Evolutionary conservation across 2,888 invertebrate species (phyloP).

Genomic region (Taenaris catops): DNA sequence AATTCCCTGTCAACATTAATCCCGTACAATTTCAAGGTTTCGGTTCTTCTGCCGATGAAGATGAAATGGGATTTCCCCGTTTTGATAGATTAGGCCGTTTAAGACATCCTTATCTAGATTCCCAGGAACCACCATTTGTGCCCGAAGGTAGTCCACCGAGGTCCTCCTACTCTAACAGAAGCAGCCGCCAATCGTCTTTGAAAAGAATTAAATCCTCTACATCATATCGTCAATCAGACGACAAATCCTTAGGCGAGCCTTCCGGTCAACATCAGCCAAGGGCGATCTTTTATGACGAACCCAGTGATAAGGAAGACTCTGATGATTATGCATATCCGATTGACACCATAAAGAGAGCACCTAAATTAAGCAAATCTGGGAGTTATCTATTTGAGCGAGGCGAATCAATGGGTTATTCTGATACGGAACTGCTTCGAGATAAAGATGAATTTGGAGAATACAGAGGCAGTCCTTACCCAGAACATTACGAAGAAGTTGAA

Average conservation of each 20-base stretch:
- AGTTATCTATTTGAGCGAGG: slow-evolving; percentile 65
- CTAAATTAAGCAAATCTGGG: slow-evolving; percentile 61
- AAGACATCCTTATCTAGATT: slow-evolving; percentile 72
- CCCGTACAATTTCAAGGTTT: slow-evolving; percentile 80
- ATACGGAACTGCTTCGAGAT: slow-evolving; percentile 59
- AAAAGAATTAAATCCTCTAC: slow-evolving; percentile 57
- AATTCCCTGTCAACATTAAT: slow-evolving; percentile 65
- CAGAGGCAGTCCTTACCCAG: slow-evolving; percentile 68
- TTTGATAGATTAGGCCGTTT: slow-evolving; percentile 81
- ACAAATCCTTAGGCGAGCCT: slow-evolving; percentile 51
- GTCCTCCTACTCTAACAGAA: slow-evolving; percentile 64
- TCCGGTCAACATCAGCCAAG: slow-evolving; percentile 53
- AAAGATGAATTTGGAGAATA: slow-evolving; percentile 69
- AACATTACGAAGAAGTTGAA: slow-evolving; percentile 61
- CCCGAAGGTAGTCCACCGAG: slow-evolving; percentile 74
- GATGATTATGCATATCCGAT: slow-evolving; percentile 74
- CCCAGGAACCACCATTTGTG: slow-evolving; percentile 65
- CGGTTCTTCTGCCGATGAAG: slow-evolving; percentile 82
- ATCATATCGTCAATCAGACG: slow-evolving; percentile 57
- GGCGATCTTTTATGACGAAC: slow-evolving; percentile 57
- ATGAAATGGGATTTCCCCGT: slow-evolving; percentile 83
- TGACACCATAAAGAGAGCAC: slow-evolving; percentile 72
- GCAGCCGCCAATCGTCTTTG: slow-evolving; percentile 71
- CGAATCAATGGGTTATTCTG: slow-evolving; percentile 67
- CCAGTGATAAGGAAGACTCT: slow-evolving; percentile 69